Evolutionary conservation across 2,797 vertebrate species (phyloP).

Genomic region (Sternarchorhynchus goeldii): DNA sequence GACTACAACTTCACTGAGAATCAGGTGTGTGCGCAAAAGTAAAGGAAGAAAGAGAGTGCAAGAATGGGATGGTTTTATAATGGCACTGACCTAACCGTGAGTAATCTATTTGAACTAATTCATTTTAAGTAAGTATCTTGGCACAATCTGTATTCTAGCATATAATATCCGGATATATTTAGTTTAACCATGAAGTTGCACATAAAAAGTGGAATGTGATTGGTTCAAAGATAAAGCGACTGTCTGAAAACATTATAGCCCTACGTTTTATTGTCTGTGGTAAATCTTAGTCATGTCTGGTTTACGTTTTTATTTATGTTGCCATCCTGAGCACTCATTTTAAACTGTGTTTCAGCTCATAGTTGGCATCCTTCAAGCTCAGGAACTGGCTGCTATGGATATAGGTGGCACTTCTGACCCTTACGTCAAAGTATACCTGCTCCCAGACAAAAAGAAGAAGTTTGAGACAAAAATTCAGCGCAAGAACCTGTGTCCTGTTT

Average conservation of each 20-base stretch:
- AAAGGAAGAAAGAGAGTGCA: neutral
- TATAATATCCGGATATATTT: no score
- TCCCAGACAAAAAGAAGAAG: constrained; percentile 90
- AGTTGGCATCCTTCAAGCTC: constrained; percentile 86
- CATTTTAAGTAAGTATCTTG: no score
- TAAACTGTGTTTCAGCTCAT: constrained; percentile 72
- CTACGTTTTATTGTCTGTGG: neutral
- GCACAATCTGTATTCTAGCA: no score
- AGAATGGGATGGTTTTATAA: neutral
- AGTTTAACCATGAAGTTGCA: no score
- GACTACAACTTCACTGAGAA: constrained; percentile 89
- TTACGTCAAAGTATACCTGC: constrained; percentile 87
- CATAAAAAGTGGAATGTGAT: no score
- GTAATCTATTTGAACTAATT: no score
- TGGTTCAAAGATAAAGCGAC: neutral
- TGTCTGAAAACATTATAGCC: neutral
- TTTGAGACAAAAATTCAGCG: constrained; percentile 89
- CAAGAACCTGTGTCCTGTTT: constrained; percentile 87
- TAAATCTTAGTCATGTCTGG: neutral
- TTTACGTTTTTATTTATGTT: neutral
- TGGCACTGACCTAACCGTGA: neutral
- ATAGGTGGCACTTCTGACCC: constrained; percentile 89
- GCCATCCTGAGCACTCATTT: neutral
- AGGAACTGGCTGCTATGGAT: constrained; percentile 86
- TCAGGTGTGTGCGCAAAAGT: constrained; percentile 67